Evolutionary conservation across 2,888 invertebrate genomes (phyloP), one percentile per base, ranked within the genome.

Genomic region (Caenorhabditis sp.): DNA sequence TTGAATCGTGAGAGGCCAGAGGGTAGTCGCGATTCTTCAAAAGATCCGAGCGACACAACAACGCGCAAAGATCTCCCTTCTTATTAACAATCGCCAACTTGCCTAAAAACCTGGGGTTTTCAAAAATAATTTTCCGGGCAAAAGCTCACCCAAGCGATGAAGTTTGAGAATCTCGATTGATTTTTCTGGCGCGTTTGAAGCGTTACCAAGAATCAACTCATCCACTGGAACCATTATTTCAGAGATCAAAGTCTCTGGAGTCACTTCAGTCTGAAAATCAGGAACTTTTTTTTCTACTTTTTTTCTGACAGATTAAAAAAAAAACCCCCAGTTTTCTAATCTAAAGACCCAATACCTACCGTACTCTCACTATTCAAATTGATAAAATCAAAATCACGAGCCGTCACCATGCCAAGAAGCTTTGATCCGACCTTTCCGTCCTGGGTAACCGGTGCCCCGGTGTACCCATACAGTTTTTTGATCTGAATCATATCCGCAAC

Each of bases 1-100:
- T 96, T 63, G 93, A 93, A 89, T 99, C 99, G 90, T 97, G 97
- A 0, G 95, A 95, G 19, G 97, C 96, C 87, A 93, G 93, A 0
- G 99, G 99, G 89, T 95, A 99, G 85, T 94, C 95, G 69, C 95
- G 92, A 60, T 85, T 84, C 89, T 99, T 99, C 88, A 99, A 97
- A 84, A 99, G 91, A 91, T 99, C 99, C 10, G 97, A 97, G 77
- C 97, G 92, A 0, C 99, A 96, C 89, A 99, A 97, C 68, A 99
- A 90, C 0, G 97, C 94, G 14, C 97, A 93, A 63, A 99, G 90
- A 88, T 95, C 94, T 57, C 93, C 94, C 23, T 89, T 88, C 37
- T 89, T 89, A 86, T 91, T 90, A 21, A 91, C 89, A 55, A 91
- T 91, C 14, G 91, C 91, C 60, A 91, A 84, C 86, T 91, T 91